phyloP scores from a whole-genome alignment of 2,113 vertebrate species.

The Sterrhoptilus dennistouni region DNA sequence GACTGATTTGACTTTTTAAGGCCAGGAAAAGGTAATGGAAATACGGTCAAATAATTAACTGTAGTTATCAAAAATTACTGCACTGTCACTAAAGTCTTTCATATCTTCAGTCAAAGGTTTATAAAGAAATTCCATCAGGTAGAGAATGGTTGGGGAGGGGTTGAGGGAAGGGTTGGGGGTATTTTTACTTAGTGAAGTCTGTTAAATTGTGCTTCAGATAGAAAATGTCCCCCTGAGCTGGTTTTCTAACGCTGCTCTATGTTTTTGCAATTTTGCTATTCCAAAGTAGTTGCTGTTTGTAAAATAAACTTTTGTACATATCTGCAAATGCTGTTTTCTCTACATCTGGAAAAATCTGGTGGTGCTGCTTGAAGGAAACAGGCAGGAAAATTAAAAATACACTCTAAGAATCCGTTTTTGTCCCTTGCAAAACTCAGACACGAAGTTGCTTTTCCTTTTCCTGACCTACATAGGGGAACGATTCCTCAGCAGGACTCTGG shows the following conservation, averaged over 20 bases:
- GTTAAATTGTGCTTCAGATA: constrained; percentile 47
- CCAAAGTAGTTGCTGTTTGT: constrained; percentile 54
- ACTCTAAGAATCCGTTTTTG: not conserved
- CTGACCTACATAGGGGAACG: not conserved
- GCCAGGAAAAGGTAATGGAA: not conserved
- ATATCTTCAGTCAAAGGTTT: not conserved
- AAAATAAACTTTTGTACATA: constrained; percentile 75
- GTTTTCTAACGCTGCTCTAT: constrained; percentile 60
- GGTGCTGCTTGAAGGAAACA: not conserved
- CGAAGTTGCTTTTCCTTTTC: not conserved
- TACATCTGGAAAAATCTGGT: not conserved
- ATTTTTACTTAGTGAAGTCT: constrained; percentile 57
- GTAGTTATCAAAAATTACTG: not conserved
- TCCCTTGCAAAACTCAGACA: not conserved
- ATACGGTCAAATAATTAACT: rapidly evolving
- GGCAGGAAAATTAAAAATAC: constrained; percentile 47
- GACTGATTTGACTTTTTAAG: not conserved
- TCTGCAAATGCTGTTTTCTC: constrained; percentile 46
- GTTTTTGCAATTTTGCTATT: constrained; percentile 69
- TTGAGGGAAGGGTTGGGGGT: not conserved
- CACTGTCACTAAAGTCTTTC: not conserved
- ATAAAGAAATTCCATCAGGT: not conserved
- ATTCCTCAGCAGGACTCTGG: not conserved
- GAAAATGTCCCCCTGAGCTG: constrained; percentile 33
- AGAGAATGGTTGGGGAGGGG: not conserved